Percentiles rank a stretch among this genome's conserved stretches.
These are phyloP conservation scores for Pogonocherus hispidulus DNA, from an alignment of 2,888 invertebrate species.

Conservation along the genomic window DNA sequence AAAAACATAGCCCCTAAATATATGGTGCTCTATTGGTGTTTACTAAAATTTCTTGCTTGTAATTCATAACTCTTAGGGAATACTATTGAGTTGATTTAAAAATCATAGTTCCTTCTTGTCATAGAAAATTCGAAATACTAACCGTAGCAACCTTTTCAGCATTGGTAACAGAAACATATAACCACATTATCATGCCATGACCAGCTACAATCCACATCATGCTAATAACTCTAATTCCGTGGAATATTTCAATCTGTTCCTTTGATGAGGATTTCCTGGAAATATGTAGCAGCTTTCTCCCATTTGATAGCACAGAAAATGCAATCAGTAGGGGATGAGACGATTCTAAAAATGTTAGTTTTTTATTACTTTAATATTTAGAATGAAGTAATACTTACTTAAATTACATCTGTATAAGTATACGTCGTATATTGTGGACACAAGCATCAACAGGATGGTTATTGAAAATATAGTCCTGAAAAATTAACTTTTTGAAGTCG, in stretches of 20 bases:
- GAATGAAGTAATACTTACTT: slow-evolving; percentile 42
- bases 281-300: slow-evolving; percentile 54
- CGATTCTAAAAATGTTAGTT: slow-evolving; percentile 42
- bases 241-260: slow-evolving; percentile 57
- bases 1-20: no score
- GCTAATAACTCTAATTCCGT: slow-evolving; percentile 58
- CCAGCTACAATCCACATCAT: slow-evolving; percentile 62
- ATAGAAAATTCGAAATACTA: no score
- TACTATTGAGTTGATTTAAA: no score
- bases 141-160: slow-evolving; percentile 18
- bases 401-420: slow-evolving; percentile 35
- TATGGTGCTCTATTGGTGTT: no score
- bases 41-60: no score
- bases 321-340: slow-evolving; percentile 49
- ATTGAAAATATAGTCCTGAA: slow-evolving; percentile 46
- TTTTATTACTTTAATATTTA: no score
- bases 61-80: no score
- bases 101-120: no score
- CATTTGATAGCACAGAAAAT: slow-evolving; percentile 57
- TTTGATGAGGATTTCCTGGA: slow-evolving; percentile 38
- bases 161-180: slow-evolving; percentile 33
- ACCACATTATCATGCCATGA: slow-evolving; percentile 50
- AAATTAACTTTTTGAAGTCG: slow-evolving; percentile 16
- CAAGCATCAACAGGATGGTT: slow-evolving; percentile 35
- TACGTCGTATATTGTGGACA: slow-evolving; percentile 51